Base-by-base conservation (phyloP, 2,113 vertebrate genomes). In the Ornithorhynchus anatinus region DNA sequence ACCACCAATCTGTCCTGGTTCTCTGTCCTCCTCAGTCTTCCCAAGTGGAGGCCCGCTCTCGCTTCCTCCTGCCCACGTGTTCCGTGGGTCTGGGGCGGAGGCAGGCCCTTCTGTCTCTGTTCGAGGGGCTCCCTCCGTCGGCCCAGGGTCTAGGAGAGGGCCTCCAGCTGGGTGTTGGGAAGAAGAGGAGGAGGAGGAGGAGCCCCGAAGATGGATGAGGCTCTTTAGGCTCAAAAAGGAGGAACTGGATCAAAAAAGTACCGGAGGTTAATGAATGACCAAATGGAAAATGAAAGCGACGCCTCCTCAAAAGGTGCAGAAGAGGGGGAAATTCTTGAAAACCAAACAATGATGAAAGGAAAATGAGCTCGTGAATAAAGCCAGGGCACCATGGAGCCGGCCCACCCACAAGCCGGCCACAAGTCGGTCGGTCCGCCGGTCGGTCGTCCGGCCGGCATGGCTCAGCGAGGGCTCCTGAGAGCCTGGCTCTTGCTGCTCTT, bases 201-300 rank as follows among this genome's bases (percentile, higher is more conserved):
- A 16, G 47, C 22, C 29, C 47, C 14, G 29, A n/a, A n/a, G n/a
- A n/a, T n/a, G n/a, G n/a, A n/a, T n/a, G n/a, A n/a, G n/a, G n/a
- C n/a, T 20, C 45, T 27, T 15, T 25, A 48, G 14, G 6, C n/a
- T n/a, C n/a, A n/a, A n/a, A n/a, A n/a, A n/a, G 17, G 1, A 1
- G 7, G 15, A 51, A 33, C 10, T 12, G 8, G 14, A 37, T n/a
- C 20, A 33, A 16, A 29, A 33, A 66, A 35, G 9, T 11, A 11
- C 10, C 31, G 29, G n/a, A 61, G 10, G 11, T 15, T 29, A 40
- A 43, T 20, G 47, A n/a, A 25, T 11, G n/a, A 37, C 40, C 19
- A 64, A 38, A 19, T 7, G 25, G 20, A 60, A 85, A 76, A 5
- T 15, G 54, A 78, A 86, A 84, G 36, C 48, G 64, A 81, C 80